Conservation (phyloP, 1,140 invertebrate species). For the Zophobas atratus region DNA sequence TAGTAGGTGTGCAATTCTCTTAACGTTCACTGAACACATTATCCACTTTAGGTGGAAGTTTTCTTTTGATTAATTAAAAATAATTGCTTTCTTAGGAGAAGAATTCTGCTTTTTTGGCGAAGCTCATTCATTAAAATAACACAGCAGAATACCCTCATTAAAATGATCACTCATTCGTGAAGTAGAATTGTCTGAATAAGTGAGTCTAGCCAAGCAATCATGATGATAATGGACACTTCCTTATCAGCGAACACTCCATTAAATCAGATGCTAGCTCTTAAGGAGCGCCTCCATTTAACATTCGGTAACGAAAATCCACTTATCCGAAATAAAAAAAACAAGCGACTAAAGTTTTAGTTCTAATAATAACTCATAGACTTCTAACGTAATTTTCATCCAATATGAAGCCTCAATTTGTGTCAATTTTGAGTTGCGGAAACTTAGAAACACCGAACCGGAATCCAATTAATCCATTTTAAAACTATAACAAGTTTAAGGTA, state of each 20-base stretch:
- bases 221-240: constrained; percentile 25
- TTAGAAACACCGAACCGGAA: constrained; percentile 9
- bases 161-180: constrained; percentile 18
- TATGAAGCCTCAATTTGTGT: constrained; percentile 1
- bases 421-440: constrained; percentile 33
- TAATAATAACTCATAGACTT: constrained; percentile 12
- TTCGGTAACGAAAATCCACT: constrained; percentile 9
- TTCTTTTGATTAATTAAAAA: constrained; percentile 31
- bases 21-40: neutral
- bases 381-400: constrained; percentile 16
- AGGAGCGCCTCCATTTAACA: constrained; percentile 3
- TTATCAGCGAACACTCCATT: constrained; percentile 33
- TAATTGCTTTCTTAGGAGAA: constrained; percentile 13
- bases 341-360: constrained; percentile 3
- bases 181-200: constrained; percentile 16
- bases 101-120: constrained; percentile 2
- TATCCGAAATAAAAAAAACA: constrained; percentile 4
- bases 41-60: neutral
- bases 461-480: constrained; percentile 33
- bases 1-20: neutral
- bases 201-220: constrained; percentile 39
- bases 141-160: constrained; percentile 27
- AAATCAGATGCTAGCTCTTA: constrained; percentile 21
- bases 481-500: constrained; percentile 45
- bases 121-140: constrained; percentile 20